Evolutionary conservation across 1,140 invertebrate species (phyloP).

Genomic region (Pseudomyrmex dendroicus): DNA sequence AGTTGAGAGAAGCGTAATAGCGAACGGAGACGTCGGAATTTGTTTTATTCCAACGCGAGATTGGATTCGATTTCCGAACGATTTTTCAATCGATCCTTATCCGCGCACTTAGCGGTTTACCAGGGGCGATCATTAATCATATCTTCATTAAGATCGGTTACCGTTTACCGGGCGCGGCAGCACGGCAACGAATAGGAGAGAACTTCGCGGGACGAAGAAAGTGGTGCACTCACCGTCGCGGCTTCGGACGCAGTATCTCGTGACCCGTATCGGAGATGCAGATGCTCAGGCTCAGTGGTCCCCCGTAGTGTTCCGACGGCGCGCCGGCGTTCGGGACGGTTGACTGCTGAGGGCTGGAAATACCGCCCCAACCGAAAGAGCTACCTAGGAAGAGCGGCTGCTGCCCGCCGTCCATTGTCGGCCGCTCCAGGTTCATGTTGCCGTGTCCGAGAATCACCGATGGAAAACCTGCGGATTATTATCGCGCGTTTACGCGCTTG

Average conservation of each 20-base stretch:
- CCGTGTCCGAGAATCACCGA: constrained; percentile 22
- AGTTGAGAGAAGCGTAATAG: background rate
- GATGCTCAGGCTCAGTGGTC: constrained; percentile 87
- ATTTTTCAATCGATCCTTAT: constrained; percentile 66
- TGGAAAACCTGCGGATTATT: constrained; percentile 58
- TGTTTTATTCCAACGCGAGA: constrained; percentile 38
- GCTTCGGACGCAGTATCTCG: constrained; percentile 94
- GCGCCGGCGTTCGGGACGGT: constrained; percentile 72
- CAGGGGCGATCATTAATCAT: constrained; percentile 67
- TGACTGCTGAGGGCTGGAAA: constrained; percentile 73
- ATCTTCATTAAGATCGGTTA: constrained; percentile 66
- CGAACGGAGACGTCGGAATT: background rate
- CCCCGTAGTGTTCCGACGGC: constrained; percentile 78
- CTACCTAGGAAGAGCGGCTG: constrained; percentile 75
- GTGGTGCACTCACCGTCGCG: constrained; percentile 88
- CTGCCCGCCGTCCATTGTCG: constrained; percentile 72
- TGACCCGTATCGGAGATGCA: constrained; percentile 91
- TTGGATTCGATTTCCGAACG: constrained; percentile 4
- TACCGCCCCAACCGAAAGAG: constrained; percentile 71
- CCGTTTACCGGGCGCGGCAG: background rate
- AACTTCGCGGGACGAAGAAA: background rate
- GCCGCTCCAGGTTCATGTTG: constrained; percentile 73
- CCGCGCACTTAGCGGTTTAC: constrained; percentile 48
- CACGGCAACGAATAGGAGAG: constrained; percentile 1
- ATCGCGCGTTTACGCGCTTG: background rate